phyloP scores from a whole-genome alignment of 2,888 invertebrate species.

The Zaprionus lineosus region DNA sequence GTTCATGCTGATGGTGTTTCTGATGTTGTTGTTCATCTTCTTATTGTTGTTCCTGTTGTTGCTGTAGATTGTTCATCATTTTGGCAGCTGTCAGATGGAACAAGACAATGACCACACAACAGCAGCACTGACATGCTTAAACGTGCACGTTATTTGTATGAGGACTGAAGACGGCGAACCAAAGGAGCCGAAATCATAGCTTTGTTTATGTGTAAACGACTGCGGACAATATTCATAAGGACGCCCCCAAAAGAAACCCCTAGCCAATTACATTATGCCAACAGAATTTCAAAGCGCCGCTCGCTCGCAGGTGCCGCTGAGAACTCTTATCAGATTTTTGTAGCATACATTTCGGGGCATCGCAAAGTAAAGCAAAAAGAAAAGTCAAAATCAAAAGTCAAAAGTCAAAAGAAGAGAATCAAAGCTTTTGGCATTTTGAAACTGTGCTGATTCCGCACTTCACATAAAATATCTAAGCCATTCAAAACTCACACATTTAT shows the following conservation, averaged over 20 bases:
- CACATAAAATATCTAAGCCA: too few relatives aligned
- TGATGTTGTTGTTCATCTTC: conserved; percentile 4
- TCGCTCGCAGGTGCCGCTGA: too few relatives aligned
- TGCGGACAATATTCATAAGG: too few relatives aligned
- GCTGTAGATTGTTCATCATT: conserved; percentile 54
- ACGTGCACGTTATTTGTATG: conserved; percentile 46
- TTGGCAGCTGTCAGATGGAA: conserved; percentile 42
- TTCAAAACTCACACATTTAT: too few relatives aligned
- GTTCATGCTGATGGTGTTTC: conserved; percentile 7
- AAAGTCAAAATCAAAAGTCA: too few relatives aligned
- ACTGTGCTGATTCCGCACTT: too few relatives aligned
- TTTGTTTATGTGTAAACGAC: conserved; percentile 28
- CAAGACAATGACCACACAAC: conserved; percentile 35
- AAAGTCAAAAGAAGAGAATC: too few relatives aligned
- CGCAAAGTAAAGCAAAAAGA: not conserved
- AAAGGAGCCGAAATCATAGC: conserved; percentile 6
- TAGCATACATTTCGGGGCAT: conserved; percentile 29
- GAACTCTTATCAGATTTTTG: conserved; percentile 2
- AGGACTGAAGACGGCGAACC: not conserved
- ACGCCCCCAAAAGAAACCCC: not conserved
- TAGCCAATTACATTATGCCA: too few relatives aligned
- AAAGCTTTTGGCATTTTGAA: too few relatives aligned
- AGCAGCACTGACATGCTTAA: conserved; percentile 55
- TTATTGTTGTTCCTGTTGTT: too few relatives aligned
- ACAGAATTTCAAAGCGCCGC: too few relatives aligned